These are phyloP conservation scores for Norana najaformis DNA, from an alignment of 2,888 invertebrate species.

Conservation along the genomic window DNA sequence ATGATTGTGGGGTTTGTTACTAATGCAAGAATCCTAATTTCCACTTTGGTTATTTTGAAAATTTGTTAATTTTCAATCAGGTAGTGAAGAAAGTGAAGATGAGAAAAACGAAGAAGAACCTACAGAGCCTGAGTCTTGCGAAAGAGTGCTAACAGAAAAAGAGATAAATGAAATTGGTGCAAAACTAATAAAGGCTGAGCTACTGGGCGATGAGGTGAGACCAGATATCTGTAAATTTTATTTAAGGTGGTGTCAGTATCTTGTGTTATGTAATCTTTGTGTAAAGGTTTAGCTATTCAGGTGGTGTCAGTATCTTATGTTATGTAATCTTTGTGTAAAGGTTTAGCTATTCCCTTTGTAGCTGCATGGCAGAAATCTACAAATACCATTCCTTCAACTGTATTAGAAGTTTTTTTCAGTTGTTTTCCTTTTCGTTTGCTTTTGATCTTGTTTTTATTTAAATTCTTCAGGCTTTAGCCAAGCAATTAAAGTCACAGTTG, in stretches of 20 bases:
- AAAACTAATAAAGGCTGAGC: slow-evolving; percentile 88
- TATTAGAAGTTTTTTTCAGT: neutral
- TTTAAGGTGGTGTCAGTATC: neutral
- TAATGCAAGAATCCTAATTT: neutral
- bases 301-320: neutral
- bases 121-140: slow-evolving; percentile 3
- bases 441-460: too few species aligned
- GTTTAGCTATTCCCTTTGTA: neutral
- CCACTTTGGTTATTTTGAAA: neutral
- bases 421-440: neutral
- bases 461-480: slow-evolving; percentile 67
- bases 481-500: slow-evolving; percentile 65
- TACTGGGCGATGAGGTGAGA: slow-evolving; percentile 77
- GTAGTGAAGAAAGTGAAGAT: slow-evolving; percentile 25
- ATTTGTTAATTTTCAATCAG: neutral
- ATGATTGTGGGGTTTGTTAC: too few species aligned
- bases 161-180: slow-evolving; percentile 89
- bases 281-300: neutral
- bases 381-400: neutral
- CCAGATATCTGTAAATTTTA: neutral
- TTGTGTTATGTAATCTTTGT: neutral
- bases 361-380: too few species aligned
- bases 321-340: neutral
- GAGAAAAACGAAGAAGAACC: slow-evolving; percentile 23
- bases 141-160: slow-evolving; percentile 46